These are phyloP conservation scores for Emberiza fucata DNA, from an alignment of 2,113 vertebrate genomes.

Conservation along the genomic window DNA sequence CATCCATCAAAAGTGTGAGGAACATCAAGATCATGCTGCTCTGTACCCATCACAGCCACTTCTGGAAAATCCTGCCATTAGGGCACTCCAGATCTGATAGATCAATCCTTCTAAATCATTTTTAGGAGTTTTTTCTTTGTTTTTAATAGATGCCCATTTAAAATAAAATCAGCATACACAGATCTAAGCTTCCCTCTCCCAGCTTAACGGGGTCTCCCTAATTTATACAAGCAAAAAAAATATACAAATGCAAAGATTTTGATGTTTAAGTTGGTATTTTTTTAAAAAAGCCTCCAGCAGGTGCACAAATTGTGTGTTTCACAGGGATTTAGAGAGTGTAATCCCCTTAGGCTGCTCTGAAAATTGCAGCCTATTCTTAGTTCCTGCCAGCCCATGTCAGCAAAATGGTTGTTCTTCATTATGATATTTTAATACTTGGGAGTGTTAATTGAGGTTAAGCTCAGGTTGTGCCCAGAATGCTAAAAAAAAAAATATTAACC, in stretches of 20 bases:
- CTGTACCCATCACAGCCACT: not conserved
- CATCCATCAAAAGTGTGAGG: not conserved
- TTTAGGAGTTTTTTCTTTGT: not conserved
- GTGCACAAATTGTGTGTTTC: not conserved
- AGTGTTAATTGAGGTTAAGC: slow-evolving; percentile 49
- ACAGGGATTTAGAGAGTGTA: not conserved
- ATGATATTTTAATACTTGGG: not conserved
- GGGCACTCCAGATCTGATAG: not conserved
- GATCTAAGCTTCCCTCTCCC: not conserved
- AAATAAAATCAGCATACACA: not conserved
- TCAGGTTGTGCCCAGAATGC: not conserved
- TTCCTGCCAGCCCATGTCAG: slow-evolving; percentile 2
- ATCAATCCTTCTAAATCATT: not conserved
- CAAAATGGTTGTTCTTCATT: slow-evolving; percentile 2
- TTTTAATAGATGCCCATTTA: not conserved
- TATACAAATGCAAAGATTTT: not conserved
- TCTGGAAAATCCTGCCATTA: not conserved
- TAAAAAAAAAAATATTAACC: not conserved
- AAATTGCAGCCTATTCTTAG: slow-evolving; percentile 34
- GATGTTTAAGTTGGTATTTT: not conserved
- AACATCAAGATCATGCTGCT: not conserved
- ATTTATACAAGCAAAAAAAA: not conserved
- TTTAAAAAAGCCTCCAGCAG: not conserved
- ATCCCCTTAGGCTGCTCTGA: slow-evolving; percentile 16
- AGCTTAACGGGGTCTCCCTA: not conserved